Base-by-base conservation (phyloP, 2,888 invertebrate genomes). In the Epirrhoe tristata region DNA sequence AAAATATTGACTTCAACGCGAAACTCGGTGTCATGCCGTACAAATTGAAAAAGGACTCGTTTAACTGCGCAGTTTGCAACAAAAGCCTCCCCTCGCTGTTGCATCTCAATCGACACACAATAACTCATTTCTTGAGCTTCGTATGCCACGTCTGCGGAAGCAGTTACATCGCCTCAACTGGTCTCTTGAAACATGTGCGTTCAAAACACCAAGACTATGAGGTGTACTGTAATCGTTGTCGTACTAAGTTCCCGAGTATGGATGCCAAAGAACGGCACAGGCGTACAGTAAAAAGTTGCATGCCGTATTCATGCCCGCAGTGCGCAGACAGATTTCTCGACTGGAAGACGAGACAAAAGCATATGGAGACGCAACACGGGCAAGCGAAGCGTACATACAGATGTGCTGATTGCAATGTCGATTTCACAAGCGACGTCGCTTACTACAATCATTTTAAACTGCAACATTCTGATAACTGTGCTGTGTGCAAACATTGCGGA, bases 11-110 rank as follows among this genome's bases (percentile, higher is more conserved):
- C 16, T 69, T 77, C 0, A 77, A 78, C 14, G 82, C 78, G 0
- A 89, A 89, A 55, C 72, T 89, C 0, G 92, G 91, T 0, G 86
- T 91, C 0, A 90, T 92, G 90, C 91, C 92, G 16, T 92, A 90
- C 58, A 71, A 81, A 1, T 69, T 93, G 4, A 78, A 82, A 5
- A 89, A 84, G 14, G 88, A 89, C 43, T 73, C 77, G 0, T 87
- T 81, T 63, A 83, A 81, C 50, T 92, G 92, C 70, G 88, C 87
- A 0, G 83, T 92, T 0, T 93, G 92, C 67, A 79, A 78, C 5
- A 90, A 91, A 64, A 87, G 77, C 17, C 81, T 87, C 1, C 89
- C 92, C 0, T 87, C 90, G 0, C 75, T 92, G 0, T 85, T 89
- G 60, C 91, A 91, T 52, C 59, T 93, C 5, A 92, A 91, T 56